Base-by-base conservation (phyloP, 1,140 invertebrate genomes). In the Dufourea novaeangliae region DNA sequence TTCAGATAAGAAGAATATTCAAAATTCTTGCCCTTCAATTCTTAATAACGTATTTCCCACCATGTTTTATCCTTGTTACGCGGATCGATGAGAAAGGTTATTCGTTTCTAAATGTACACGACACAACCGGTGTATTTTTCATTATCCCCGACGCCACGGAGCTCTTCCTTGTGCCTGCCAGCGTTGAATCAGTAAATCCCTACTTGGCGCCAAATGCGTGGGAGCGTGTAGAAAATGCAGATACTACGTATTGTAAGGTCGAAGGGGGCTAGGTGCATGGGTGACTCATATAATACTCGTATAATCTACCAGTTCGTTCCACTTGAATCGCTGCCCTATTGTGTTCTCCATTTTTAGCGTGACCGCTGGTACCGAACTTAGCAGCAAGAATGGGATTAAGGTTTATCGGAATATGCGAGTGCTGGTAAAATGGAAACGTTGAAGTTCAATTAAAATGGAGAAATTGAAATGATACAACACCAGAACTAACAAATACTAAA, bases 161-260 rank as follows among this genome's bases (percentile, higher is more conserved):
- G 41, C 50, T 46, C 39, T 57, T 44, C 25, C 41, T 50, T 20
- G 37, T n/a, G 57, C 62, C 32, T 57, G 69, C 52, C 57, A 29
- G 14, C 2, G 75, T 61, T 74, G 59, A 37, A 79, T 44, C 54
- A 25, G 46, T 63, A 79, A 73, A 79, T 69, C 39, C 64, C 57
- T 64, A 50, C 57, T 80, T 41, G 66, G 50, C 72, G 44, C 41
- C 41, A 44, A 64, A 67, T 22, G 57, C 80, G 78, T 80, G 64
- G 70, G 70, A 80, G 79, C 39, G 14, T 52, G 66, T 59, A 82
- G 64, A 79, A 82, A 69, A 56, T 59, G 61, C 41, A 44, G 52
- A 71, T 78, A 74, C 17, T 59, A 34, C 17, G 29, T n/a, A 27
- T 39, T 27, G 46, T 27, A 64, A 63, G 62, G 62, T 70, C 29